Evolutionary conservation across 92 coral and sea anemone genomes (phyloP), one percentile per base, ranked within the genome.

Genomic region (Palythoa grandis): DNA sequence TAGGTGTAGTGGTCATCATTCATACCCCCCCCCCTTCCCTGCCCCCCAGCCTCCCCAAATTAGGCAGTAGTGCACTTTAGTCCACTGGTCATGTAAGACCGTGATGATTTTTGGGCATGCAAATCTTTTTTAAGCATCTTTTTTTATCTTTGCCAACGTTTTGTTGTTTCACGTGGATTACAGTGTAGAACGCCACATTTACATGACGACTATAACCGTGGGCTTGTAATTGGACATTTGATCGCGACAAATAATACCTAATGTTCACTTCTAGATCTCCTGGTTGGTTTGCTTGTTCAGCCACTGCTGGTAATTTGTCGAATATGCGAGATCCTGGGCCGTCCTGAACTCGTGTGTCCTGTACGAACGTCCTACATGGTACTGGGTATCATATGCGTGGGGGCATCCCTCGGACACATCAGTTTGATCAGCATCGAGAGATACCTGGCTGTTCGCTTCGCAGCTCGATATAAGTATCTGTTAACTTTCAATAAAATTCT

Each of bases 391-490:
- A 25, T 29, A 10, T 25, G 74, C 6, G 74, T 12, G 5, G 74
- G 74, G 10, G 1, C 19, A 29, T 69, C 74, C 7, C 43, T 69
- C 4, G 74, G 74, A 0, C 74, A 69, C 47, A 19, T 69, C 16
- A 69, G 40, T 37, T 29, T 69, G 47, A 69, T 69, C 47, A 69
- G 47, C 74, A 29, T 69, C 15, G 74, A 69, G 74, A 69, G 74
- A 48, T 69, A 69, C 4, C 25, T 69, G 74, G n/a, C 19, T 0
- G 74, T 25, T 29, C 74, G 16, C 17, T 69, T 35, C 74, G 43
- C 19, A 22, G 40, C 48, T 29, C 43, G 74, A 13, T 24, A 69
- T 69, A 69, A 10, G 25, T 11, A 17, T 11, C 35, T 69, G 1
- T 22, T 69, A 48, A 22, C 74, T 35, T 12, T 69, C 47, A 69